Conservation (phyloP, 2,888 invertebrate species). For the Imbricaverruca yamaguchii region DNA sequence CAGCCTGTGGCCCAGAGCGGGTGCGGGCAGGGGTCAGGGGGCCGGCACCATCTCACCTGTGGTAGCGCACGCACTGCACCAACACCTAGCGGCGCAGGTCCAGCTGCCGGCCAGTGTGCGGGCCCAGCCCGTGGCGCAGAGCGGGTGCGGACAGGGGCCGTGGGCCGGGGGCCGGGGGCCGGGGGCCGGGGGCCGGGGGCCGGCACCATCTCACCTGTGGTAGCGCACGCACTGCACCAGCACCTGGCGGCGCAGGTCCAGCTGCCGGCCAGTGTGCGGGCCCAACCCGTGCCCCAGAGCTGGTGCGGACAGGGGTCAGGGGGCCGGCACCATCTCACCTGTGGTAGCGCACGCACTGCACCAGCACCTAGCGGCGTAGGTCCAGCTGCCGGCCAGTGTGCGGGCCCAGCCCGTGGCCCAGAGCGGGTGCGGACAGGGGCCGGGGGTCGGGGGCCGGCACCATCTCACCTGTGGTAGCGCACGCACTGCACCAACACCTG, state of each 20-base stretch:
- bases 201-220: constrained; percentile 50
- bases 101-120: too few relatives aligned
- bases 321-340: constrained; percentile 42
- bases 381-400: constrained; percentile 42
- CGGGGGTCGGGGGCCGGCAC: too few relatives aligned
- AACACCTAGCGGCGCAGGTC: constrained; percentile 67
- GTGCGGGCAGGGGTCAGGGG: neutral
- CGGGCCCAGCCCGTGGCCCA: neutral
- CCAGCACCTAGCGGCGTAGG: constrained; percentile 63
- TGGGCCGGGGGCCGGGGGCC: neutral
- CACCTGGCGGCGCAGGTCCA: constrained; percentile 67
- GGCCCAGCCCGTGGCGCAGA: too few relatives aligned
- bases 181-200: neutral
- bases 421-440: neutral
- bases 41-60: constrained; percentile 46
- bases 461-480: constrained; percentile 58
- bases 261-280: too few relatives aligned
- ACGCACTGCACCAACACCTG: constrained; percentile 68
- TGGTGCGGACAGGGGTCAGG: too few relatives aligned
- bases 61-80: constrained; percentile 69
- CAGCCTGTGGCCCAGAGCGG: too few relatives aligned
- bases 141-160: too few relatives aligned
- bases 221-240: constrained; percentile 70
- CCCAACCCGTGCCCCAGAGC: too few relatives aligned
- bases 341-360: constrained; percentile 70